Conservation (phyloP, 2,888 invertebrate genomes). For the Brachyptera risi region DNA sequence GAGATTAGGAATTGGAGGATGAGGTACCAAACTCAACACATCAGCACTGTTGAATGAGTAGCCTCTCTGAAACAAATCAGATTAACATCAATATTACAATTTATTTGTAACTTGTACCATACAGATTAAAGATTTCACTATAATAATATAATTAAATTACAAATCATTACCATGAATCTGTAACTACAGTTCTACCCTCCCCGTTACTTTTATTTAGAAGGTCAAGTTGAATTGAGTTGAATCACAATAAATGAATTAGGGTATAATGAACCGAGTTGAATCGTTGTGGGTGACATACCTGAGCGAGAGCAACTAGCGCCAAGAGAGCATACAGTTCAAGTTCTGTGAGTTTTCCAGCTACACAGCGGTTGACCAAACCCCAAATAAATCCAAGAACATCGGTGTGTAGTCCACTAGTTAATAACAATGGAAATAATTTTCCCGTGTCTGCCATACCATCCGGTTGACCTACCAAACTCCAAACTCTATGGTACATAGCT, state of each 20-base stretch:
- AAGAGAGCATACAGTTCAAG: conserved; percentile 47
- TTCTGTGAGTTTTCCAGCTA: conserved; percentile 47
- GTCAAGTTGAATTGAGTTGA: no score
- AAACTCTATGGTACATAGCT: conserved; percentile 45
- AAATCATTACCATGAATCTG: neutral
- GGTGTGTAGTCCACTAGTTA: conserved; percentile 48
- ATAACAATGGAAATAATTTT: conserved; percentile 45
- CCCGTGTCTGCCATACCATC: conserved; percentile 44
- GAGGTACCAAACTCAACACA: conserved; percentile 38
- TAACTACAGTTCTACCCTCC: neutral
- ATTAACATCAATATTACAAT: no score
- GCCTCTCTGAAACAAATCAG: conserved; percentile 38
- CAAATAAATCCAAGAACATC: conserved; percentile 49
- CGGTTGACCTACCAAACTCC: conserved; percentile 44
- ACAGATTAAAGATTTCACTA: neutral
- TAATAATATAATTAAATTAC: conserved; percentile 6
- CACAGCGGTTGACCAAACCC: conserved; percentile 48
- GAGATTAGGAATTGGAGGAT: conserved; percentile 43
- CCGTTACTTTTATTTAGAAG: neutral
- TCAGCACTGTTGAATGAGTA: conserved; percentile 37
- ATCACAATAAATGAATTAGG: no score
- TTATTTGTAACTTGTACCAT: no score
- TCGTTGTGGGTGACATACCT: conserved; percentile 39
- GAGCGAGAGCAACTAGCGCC: conserved; percentile 49
- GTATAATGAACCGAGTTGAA: no score